A percentile compares a stretch with the other conserved stretches of the same genome.
Evolutionary conservation across 37 sponge, comb jelly and placozoan genomes (phyloP).

Genomic region (Mnemiopsis leidyi): DNA sequence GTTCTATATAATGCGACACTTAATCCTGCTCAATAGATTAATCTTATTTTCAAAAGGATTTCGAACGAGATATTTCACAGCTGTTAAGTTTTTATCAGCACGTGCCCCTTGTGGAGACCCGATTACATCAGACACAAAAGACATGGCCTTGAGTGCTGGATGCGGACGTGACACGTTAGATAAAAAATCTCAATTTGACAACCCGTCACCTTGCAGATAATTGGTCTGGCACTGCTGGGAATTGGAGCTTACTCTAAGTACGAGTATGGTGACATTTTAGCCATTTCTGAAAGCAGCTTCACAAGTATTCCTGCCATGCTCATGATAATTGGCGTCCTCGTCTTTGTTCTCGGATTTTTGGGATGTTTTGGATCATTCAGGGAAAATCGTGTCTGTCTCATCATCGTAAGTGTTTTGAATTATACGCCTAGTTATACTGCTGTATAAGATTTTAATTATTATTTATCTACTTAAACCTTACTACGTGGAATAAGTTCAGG

Average conservation of each 20-base stretch:
- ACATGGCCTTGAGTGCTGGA: too few species aligned
- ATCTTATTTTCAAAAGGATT: too few species aligned
- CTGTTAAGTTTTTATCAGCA: not conserved
- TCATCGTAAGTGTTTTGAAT: constrained; percentile 61
- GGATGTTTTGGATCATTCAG: constrained; percentile 66
- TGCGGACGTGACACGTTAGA: too few species aligned
- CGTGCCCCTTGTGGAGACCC: too few species aligned
- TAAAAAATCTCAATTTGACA: too few species aligned
- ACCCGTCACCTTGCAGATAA: constrained; percentile 4
- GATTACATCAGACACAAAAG: too few species aligned
- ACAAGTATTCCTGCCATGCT: constrained; percentile 57
- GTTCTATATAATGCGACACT: too few species aligned
- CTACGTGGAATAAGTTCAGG: too few species aligned
- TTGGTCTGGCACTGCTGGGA: constrained; percentile 60
- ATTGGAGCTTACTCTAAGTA: constrained; percentile 52
- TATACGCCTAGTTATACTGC: too few species aligned
- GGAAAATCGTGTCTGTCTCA: constrained; percentile 11
- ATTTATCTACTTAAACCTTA: too few species aligned
- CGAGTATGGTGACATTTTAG: constrained; percentile 31
- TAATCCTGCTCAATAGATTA: too few species aligned
- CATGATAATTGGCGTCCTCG: constrained; percentile 45
- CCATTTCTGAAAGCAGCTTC: constrained; percentile 44
- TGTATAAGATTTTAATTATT: too few species aligned
- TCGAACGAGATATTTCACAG: not conserved
- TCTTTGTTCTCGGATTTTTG: constrained; percentile 63